Evolutionary conservation across 2,888 invertebrate species (phyloP), one percentile per base, ranked within the genome.

Genomic region (Chironomus riparius): DNA sequence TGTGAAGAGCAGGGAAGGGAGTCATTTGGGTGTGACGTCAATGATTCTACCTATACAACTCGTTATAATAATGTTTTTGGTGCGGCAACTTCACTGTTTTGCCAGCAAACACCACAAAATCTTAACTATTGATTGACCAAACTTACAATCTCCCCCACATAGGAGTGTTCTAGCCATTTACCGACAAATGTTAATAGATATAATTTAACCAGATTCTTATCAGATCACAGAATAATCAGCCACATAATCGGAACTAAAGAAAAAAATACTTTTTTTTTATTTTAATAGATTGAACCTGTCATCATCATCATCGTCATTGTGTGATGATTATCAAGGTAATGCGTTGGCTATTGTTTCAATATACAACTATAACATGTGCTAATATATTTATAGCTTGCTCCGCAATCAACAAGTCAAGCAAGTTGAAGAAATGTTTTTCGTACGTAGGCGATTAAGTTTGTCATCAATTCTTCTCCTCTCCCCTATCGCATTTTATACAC

Each of bases 261-360:
- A 50, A 50, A 56, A 56, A 50, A 18, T 4, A 18, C 56, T 56
- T 18, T 5, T n/a, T n/a, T 56, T n/a, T 2, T 38, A 38, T 10
- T 38, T 15, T 56, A 56, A 56, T 56, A 10, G 50, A 56, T 56
- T 70, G 50, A 70, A 70, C 70, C 70, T 70, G 70, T 70, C 70
- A 24, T 56, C 56, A 56, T 56, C 56, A 56, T 56, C 15, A 15
- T 56, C 56, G 18, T 56, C 56, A 56, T 38, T 38, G 38, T 38
- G 4, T 38, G 38, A 38, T 38, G 38, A 7, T 56, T 7, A 56
- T 56, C 56, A 56, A 56, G 56, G 15, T 18, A 56, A 18, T 38
- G 38, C 38, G 38, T 38, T 38, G 38, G 38, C 10, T 38, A 38
- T 38, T 56, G 56, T 56, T 56, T 56, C 56, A 56, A 56, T 18